These are phyloP conservation scores for Zeuzera pyrina DNA, from an alignment of 2,888 invertebrate species.

Conservation along the genomic window DNA sequence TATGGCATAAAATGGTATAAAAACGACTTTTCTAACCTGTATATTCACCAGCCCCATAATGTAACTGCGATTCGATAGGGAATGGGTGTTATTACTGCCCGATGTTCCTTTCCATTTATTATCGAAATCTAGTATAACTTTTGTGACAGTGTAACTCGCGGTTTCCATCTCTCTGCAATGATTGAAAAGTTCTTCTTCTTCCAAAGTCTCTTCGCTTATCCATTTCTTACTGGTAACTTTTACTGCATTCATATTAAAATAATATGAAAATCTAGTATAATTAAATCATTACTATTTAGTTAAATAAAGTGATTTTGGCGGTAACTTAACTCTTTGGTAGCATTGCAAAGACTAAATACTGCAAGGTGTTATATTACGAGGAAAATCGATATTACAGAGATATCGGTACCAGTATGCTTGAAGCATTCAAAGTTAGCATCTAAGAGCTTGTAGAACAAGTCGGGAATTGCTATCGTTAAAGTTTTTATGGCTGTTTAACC, in stretches of 20 bases:
- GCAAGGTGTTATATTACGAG: conserved; percentile 33
- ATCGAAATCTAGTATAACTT: conserved; percentile 57
- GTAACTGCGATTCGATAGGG: conserved; percentile 54
- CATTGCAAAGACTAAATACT: conserved; percentile 45
- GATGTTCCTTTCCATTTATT: conserved; percentile 58
- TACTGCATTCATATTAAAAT: conserved; percentile 35
- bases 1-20: no score
- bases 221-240: conserved; percentile 58
- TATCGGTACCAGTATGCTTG: conserved; percentile 44
- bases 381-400: conserved; percentile 58
- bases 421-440: conserved; percentile 24
- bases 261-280: neutral
- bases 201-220: conserved; percentile 68
- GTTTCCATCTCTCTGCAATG: conserved; percentile 67
- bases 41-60: conserved; percentile 66
- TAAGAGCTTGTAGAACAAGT: conserved; percentile 49
- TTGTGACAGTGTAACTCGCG: conserved; percentile 58
- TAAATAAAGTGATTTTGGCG: neutral
- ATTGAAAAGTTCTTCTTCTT: conserved; percentile 60
- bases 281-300: neutral
- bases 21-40: conserved; percentile 41
- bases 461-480: conserved; percentile 42
- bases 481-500: conserved; percentile 42
- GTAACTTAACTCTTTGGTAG: conserved; percentile 34
- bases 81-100: conserved; percentile 33